Evolutionary conservation across 2,888 invertebrate genomes (phyloP).

Genomic region (Automeris io): DNA sequence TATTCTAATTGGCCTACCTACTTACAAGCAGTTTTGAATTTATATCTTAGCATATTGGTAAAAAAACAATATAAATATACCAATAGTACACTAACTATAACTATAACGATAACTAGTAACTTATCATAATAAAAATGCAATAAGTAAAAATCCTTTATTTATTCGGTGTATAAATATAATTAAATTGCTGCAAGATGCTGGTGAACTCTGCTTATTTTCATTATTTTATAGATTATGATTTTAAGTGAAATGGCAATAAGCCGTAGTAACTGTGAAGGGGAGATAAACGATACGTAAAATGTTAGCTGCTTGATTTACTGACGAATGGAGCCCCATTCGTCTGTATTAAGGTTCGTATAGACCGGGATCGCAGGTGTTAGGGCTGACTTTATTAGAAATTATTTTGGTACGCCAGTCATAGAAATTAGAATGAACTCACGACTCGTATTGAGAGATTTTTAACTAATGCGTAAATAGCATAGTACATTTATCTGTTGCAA

Average conservation of each 20-base stretch:
- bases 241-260: too few relatives aligned
- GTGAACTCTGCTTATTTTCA: not conserved
- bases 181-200: not conserved
- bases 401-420: too few relatives aligned
- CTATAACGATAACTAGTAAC: not conserved
- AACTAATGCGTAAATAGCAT: too few relatives aligned
- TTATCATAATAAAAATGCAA: not conserved
- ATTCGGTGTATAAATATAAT: not conserved
- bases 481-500: too few relatives aligned
- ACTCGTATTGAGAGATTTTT: too few relatives aligned
- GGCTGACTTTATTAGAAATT: too few relatives aligned
- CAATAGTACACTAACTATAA: not conserved
- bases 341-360: slow-evolving; percentile 34
- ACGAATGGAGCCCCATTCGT: slow-evolving; percentile 42
- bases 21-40: not conserved
- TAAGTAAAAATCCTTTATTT: not conserved
- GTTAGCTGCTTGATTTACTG: slow-evolving; percentile 43
- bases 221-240: not conserved
- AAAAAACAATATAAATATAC: too few relatives aligned
- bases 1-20: not conserved
- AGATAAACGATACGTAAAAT: slow-evolving; percentile 30
- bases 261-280: not conserved
- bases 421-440: too few relatives aligned
- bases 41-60: too few relatives aligned
- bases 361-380: slow-evolving; percentile 10